Evolutionary conservation across 2,797 vertebrate genomes (phyloP).

Genomic region (Microctenopoma steveboyesi): DNA sequence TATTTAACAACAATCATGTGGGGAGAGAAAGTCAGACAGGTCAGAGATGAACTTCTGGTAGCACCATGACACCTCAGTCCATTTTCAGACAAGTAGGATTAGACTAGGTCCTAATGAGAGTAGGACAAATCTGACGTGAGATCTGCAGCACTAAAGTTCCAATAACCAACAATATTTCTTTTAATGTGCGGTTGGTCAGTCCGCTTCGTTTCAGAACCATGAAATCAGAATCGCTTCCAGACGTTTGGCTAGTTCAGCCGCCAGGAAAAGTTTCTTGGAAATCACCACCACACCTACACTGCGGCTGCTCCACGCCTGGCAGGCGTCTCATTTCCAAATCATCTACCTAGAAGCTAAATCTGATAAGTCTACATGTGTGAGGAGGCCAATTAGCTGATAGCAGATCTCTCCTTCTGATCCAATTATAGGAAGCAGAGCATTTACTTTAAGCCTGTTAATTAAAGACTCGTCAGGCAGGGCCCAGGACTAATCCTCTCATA

Average conservation of each 20-base stretch:
- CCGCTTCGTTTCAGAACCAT: neutral
- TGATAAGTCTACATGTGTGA: slow-evolving; percentile 72
- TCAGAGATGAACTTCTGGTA: neutral
- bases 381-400: slow-evolving; percentile 83
- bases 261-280: slow-evolving; percentile 61
- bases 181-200: neutral
- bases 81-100: neutral
- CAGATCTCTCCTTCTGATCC: slow-evolving; percentile 80
- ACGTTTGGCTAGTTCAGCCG: neutral
- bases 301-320: slow-evolving; percentile 23
- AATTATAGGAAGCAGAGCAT: slow-evolving; percentile 79
- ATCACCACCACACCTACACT: slow-evolving; percentile 33
- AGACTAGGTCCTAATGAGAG: neutral
- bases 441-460: slow-evolving; percentile 86
- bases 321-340: slow-evolving; percentile 47
- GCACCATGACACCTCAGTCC: neutral
- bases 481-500: slow-evolving; percentile 72
- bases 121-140: neutral
- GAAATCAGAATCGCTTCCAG: neutral
- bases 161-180: neutral
- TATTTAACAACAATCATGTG: neutral
- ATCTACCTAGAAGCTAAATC: slow-evolving; percentile 69
- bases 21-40: neutral
- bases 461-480: slow-evolving; percentile 77
- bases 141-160: neutral